phyloP scores from a whole-genome alignment of 2,797 vertebrate genomes.

The Peromyscus attwateri region DNA sequence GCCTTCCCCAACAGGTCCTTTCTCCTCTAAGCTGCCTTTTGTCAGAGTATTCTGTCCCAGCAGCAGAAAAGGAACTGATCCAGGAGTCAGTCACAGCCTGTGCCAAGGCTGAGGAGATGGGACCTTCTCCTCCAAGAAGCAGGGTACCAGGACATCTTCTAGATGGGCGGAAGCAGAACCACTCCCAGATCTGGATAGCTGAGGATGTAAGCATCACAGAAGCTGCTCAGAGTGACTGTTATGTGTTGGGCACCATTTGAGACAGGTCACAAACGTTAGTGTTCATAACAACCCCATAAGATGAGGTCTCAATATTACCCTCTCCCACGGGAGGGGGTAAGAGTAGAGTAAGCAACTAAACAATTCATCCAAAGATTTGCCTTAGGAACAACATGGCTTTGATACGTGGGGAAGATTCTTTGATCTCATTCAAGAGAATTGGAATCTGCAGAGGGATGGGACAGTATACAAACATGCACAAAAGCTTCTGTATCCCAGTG shows the following conservation, averaged over 20 bases:
- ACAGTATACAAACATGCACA: neutral
- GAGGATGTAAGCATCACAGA: neutral
- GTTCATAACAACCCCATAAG: neutral
- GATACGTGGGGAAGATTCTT: neutral
- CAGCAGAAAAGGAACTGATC: neutral
- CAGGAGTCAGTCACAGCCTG: neutral
- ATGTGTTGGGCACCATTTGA: neutral
- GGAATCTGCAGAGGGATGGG: neutral
- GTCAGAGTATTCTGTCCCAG: neutral
- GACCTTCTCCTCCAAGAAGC: neutral
- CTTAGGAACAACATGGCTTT: neutral
- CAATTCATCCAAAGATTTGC: neutral
- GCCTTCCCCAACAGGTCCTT: neutral
- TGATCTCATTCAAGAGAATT: neutral
- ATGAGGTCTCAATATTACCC: neutral
- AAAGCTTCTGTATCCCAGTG: too few species aligned
- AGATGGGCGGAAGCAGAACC: neutral
- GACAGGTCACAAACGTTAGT: neutral
- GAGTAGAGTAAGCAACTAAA: neutral
- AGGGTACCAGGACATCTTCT: neutral
- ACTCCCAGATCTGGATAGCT: neutral
- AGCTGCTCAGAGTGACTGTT: neutral
- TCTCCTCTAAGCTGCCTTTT: too few species aligned
- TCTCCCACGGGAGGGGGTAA: neutral
- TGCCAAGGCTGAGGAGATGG: neutral